Conservation (phyloP, 2,888 invertebrate genomes). For the Amorpha juglandis region DNA sequence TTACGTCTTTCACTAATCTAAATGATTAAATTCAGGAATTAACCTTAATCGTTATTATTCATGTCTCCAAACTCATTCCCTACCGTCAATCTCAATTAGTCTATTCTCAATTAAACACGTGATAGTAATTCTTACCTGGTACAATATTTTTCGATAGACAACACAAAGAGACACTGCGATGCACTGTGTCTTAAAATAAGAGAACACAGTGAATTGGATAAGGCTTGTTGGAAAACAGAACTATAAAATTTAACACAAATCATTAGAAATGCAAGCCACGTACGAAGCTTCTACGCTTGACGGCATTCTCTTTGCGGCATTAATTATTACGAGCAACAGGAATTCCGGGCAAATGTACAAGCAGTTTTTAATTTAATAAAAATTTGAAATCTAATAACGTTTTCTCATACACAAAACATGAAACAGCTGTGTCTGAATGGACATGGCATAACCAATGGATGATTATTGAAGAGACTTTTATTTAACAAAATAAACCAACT, state of each 20-base stretch:
- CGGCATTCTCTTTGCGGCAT: slow-evolving; percentile 45
- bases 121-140: slow-evolving; percentile 9
- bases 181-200: neutral
- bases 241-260: slow-evolving; percentile 32
- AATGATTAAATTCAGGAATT: no score
- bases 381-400: neutral
- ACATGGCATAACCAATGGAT: no score
- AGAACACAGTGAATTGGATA: neutral
- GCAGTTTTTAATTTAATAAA: neutral
- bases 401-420: neutral
- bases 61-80: neutral
- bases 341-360: slow-evolving; percentile 30
- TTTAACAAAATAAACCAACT: no score
- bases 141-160: neutral
- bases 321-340: slow-evolving; percentile 43
- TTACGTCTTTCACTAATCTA: no score
- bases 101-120: slow-evolving; percentile 13
- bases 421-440: neutral
- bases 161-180: neutral
- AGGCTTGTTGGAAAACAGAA: slow-evolving; percentile 33
- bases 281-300: slow-evolving; percentile 29
- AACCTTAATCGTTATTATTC: no score
- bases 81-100: neutral
- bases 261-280: slow-evolving; percentile 45
- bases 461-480: no score